phyloP scores from a whole-genome alignment of 2,797 vertebrate species.

The Poecile montanus region DNA sequence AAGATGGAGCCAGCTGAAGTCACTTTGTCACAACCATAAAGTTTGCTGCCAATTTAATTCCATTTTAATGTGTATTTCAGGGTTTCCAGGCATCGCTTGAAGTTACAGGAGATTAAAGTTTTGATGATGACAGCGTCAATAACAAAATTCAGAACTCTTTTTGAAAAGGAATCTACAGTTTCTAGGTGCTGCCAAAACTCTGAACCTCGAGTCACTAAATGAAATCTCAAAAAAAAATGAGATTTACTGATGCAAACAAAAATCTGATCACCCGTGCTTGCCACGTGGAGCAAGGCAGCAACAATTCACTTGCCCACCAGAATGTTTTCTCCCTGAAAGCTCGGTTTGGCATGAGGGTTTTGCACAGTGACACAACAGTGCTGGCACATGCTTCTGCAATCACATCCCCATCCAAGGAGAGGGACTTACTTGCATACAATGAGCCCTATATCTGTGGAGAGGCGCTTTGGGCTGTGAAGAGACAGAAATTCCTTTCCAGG shows the following conservation, averaged over 20 bases:
- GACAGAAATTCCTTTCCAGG: constrained; percentile 31
- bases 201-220: neutral
- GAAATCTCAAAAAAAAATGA: neutral
- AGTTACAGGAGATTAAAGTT: neutral
- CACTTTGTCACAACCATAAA: neutral
- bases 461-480: neutral
- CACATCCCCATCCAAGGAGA: neutral
- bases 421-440: constrained; percentile 45
- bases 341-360: neutral
- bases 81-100: neutral
- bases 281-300: neutral
- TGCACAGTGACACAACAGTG: neutral
- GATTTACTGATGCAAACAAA: neutral
- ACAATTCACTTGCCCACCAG: neutral
- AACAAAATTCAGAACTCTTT: neutral
- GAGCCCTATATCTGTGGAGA: constrained; percentile 35
- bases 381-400: constrained; percentile 8
- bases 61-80: neutral
- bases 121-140: neutral
- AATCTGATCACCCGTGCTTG: neutral
- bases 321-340: neutral
- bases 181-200: neutral
- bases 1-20: constrained; percentile 38
- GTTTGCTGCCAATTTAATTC: constrained; percentile 11
- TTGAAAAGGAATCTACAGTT: neutral